Conservation (phyloP, 2,888 invertebrate species). For the Brachyptera putata region DNA sequence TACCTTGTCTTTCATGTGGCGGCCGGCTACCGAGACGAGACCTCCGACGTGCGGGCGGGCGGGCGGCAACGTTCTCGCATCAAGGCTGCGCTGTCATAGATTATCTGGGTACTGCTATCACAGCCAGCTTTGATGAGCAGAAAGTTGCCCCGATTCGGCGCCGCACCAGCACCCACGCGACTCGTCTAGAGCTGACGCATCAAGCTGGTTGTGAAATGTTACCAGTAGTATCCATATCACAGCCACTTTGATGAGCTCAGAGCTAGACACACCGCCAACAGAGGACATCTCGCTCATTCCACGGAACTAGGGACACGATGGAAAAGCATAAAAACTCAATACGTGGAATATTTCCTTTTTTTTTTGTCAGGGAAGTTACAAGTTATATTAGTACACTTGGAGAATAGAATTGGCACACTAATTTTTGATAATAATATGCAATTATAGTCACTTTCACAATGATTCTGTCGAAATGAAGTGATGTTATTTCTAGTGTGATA, state of each 20-base stretch:
- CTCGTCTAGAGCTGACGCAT: constrained; percentile 45
- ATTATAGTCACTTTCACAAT: too few relatives aligned
- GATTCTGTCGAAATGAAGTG: too few relatives aligned
- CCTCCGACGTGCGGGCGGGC: constrained; percentile 67
- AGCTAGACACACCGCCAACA: constrained; percentile 40
- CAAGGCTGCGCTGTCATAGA: constrained; percentile 82
- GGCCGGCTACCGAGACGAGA: constrained; percentile 43
- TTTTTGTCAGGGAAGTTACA: too few relatives aligned
- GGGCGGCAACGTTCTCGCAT: constrained; percentile 58
- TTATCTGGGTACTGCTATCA: constrained; percentile 68
- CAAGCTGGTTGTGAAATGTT: constrained; percentile 87
- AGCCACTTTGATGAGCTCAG: constrained; percentile 96
- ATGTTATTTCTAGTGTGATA: too few relatives aligned
- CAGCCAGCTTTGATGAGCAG: constrained; percentile 96
- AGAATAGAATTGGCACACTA: too few relatives aligned
- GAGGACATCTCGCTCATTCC: too few relatives aligned
- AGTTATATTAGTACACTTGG: too few relatives aligned
- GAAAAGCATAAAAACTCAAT: too few relatives aligned
- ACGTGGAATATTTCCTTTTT: too few relatives aligned
- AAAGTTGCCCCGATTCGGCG: constrained; percentile 56
- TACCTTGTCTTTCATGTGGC: constrained; percentile 98
- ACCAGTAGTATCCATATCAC: constrained; percentile 74
- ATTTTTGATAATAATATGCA: too few relatives aligned
- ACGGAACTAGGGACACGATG: too few relatives aligned
- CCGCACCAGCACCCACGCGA: too few relatives aligned